Conservation (phyloP, 2,888 invertebrate genomes). For the Xanthorhoe designata region DNA sequence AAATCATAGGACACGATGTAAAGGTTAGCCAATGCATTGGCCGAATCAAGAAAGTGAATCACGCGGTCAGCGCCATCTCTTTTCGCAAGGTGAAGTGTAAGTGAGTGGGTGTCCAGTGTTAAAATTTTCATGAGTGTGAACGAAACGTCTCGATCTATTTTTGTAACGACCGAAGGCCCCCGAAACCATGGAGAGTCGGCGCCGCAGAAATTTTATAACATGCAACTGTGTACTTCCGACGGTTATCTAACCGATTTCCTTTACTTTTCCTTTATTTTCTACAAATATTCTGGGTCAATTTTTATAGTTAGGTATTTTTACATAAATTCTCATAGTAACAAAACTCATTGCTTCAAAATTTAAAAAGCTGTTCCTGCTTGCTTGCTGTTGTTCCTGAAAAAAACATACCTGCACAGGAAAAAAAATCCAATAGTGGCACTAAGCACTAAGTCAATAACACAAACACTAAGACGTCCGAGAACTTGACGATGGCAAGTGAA, state of each 20-base stretch:
- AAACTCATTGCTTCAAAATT: background rate
- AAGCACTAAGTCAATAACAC: constrained; percentile 61
- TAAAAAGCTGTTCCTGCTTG: background rate
- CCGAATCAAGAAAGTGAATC: constrained; percentile 64
- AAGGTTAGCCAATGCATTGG: constrained; percentile 47
- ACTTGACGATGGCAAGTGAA: constrained; percentile 74
- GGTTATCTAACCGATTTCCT: constrained; percentile 67
- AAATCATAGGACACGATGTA: constrained; percentile 50
- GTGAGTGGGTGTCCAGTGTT: constrained; percentile 79
- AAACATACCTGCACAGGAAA: constrained; percentile 47
- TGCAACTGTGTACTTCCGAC: constrained; percentile 63
- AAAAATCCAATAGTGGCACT: constrained; percentile 71
- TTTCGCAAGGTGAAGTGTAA: constrained; percentile 80
- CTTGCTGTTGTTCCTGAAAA: no score
- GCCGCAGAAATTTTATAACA: constrained; percentile 67
- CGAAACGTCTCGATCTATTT: constrained; percentile 82
- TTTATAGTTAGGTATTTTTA: constrained; percentile 25
- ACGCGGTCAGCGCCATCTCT: constrained; percentile 81
- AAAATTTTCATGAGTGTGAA: constrained; percentile 80
- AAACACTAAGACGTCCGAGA: constrained; percentile 70
- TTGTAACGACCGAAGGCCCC: constrained; percentile 76
- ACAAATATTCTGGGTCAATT: background rate
- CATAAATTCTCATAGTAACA: background rate
- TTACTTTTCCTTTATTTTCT: constrained; percentile 12
- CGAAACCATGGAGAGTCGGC: constrained; percentile 55